Percentiles rank a stretch among this genome's conserved stretches.
Evolutionary conservation across 2,888 invertebrate species (phyloP).

Genomic region (Tenthredo scrophulariae): DNA sequence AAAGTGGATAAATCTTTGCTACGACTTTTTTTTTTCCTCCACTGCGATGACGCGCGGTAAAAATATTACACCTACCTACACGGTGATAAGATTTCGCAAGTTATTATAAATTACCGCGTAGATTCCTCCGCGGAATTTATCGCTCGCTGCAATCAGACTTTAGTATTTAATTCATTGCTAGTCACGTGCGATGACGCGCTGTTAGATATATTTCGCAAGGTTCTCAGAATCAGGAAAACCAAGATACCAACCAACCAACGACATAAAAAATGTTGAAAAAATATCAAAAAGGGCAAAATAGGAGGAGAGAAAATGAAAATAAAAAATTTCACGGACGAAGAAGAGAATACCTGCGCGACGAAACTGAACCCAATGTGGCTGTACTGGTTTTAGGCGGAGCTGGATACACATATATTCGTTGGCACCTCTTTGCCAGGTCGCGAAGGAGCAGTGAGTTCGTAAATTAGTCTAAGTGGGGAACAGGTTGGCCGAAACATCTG

Average conservation of each 20-base stretch:
- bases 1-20: neutral
- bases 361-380: neutral
- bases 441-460: slow-evolving; percentile 23
- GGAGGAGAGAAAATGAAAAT: neutral
- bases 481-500: slow-evolving; percentile 54
- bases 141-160: slow-evolving; percentile 7
- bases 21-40: neutral
- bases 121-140: slow-evolving; percentile 12
- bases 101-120: slow-evolving; percentile 29
- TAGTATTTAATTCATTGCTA: slow-evolving; percentile 31
- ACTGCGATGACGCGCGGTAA: neutral
- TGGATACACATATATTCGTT: slow-evolving; percentile 11
- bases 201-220: slow-evolving; percentile 7
- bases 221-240: neutral
- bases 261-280: neutral
- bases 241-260: neutral
- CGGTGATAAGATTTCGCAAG: slow-evolving; percentile 14
- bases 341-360: neutral
- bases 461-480: slow-evolving; percentile 55
- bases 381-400: slow-evolving; percentile 7
- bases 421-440: slow-evolving; percentile 27
- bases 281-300: neutral
- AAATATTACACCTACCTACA: neutral
- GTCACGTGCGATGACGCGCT: slow-evolving; percentile 27
- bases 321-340: neutral